Base-by-base conservation (phyloP, 92 coral and sea anemone genomes). In the Paramuricea clavata region DNA sequence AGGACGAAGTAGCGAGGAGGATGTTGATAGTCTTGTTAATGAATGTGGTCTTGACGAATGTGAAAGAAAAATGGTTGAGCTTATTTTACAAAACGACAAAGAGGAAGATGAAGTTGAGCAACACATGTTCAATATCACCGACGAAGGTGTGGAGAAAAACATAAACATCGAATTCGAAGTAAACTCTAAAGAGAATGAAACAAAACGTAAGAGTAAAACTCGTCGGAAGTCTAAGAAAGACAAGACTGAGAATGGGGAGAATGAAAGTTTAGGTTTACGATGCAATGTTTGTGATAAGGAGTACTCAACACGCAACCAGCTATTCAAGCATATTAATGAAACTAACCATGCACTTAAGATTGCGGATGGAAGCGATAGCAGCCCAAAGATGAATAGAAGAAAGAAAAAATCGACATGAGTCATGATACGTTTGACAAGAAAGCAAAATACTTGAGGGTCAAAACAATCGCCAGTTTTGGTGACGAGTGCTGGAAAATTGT, bases 311-410 rank as follows among this genome's bases (percentile, higher is more conserved):
- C 87, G 99, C 75, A 97, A 97, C 87, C 92, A 94, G 60, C 86
- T 97, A 57, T 97, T 97, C 83, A 95, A 97, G 41, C 99, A 97
- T 74, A 95, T 97, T 21, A 95, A 97, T 81, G 94, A 91, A 16
- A 91, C 73, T 41, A 98, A 97, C 35, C 99, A 97, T 88, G 98
- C 98, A n/a, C 85, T 94, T 28, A 91, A 86, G 50, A 68, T 90
- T 10, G 93, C 89, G 44, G 86, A 81, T 50, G 75, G 56, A 1
- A 76, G 59, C 33, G 88, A 34, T 5, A 83, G 60, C n/a, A 81
- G 86, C 26, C n/a, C 81, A 3, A 86, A 78, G 69, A 67, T 74
- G 21, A 89, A 76, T 74, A 83, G 80, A 12, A 94, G 90, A 73
- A 93, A 92, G 76, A 93, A 93, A 79, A 59, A 62, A 44, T 21